Evolutionary conservation across 2,113 vertebrate species (phyloP).

Genomic region (Calypte anna): DNA sequence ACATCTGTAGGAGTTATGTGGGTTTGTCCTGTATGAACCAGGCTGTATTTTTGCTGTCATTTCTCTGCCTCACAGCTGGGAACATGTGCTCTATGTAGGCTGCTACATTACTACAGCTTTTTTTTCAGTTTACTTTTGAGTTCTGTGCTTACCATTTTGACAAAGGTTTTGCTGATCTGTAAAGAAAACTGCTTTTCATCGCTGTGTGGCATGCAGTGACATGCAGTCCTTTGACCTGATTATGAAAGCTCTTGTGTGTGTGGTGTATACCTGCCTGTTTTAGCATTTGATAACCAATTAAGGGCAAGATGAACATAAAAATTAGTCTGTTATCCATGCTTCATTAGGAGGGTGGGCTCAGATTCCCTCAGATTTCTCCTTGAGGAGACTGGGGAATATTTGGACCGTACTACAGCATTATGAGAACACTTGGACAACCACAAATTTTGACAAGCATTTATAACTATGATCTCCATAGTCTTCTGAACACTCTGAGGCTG

Average conservation of each 20-base stretch:
- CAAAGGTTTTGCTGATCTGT: background rate
- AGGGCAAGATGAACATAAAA: background rate
- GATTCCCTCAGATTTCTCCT: background rate
- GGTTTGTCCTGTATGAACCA: background rate
- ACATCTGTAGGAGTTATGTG: background rate
- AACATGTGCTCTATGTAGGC: background rate
- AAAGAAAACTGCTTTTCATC: background rate
- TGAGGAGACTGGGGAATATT: background rate
- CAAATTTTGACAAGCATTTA: background rate
- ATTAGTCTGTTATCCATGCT: background rate
- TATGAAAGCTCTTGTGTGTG: background rate
- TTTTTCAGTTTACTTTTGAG: background rate
- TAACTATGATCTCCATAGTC: background rate
- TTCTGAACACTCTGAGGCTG: background rate
- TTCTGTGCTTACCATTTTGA: background rate
- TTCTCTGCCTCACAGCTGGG: background rate
- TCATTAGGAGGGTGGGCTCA: background rate
- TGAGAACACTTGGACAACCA: background rate
- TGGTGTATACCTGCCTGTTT: background rate
- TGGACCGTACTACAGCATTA: background rate
- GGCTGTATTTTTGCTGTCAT: background rate
- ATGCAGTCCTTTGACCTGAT: background rate
- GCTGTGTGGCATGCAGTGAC: background rate
- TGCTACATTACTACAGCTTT: background rate
- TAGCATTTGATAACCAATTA: background rate